Conservation (phyloP, 2,113 vertebrate genomes). For the Plecturocebus donacophilus region DNA sequence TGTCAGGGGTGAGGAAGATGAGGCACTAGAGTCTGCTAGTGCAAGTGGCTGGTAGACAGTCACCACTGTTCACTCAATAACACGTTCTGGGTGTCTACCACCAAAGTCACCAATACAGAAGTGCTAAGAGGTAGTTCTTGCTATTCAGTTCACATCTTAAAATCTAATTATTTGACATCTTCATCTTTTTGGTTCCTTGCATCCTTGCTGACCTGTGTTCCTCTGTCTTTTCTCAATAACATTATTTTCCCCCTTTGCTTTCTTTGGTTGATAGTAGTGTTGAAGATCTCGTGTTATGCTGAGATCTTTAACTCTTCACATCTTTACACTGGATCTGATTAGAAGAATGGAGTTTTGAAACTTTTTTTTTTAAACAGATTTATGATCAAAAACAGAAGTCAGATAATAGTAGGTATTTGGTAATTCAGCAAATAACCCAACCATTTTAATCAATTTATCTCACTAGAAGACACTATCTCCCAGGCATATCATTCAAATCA, state of each 20-base stretch:
- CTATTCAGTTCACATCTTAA: neutral
- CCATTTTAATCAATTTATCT: neutral
- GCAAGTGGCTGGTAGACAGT: neutral
- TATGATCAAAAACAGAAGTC: neutral
- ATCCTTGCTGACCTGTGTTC: neutral
- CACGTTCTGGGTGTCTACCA: neutral
- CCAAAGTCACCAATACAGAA: neutral
- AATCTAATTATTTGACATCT: neutral
- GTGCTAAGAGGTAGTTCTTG: neutral
- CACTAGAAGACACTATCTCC: neutral
- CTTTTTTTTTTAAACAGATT: neutral
- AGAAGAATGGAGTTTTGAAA: neutral
- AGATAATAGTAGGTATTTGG: neutral
- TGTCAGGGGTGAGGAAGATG: neutral
- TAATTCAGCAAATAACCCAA: constrained; percentile 21
- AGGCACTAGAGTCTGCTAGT: neutral
- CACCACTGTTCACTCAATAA: neutral
- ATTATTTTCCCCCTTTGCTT: neutral
- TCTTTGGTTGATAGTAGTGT: neutral
- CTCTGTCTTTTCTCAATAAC: neutral
- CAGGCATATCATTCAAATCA: neutral
- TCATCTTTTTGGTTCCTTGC: neutral
- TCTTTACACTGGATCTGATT: neutral
- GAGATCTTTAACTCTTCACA: neutral
- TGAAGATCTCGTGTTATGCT: neutral